Evolutionary conservation across 2,888 invertebrate species (phyloP).

Genomic region (Cordilura impudica): DNA sequence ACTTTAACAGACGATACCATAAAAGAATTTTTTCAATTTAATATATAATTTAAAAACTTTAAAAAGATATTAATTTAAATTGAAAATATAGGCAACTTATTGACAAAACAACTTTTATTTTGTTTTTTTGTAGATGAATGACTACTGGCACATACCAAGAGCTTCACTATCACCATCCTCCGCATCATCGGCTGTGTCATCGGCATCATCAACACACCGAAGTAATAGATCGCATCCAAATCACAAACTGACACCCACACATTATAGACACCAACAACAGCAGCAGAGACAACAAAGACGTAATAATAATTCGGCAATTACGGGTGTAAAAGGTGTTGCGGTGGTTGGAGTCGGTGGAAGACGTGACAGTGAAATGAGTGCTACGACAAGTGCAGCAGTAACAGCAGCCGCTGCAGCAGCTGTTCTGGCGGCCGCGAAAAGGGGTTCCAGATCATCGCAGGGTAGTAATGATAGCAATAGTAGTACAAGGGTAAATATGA

Average conservation of each 20-base stretch:
- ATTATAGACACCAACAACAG: constrained; percentile 37
- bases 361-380: constrained; percentile 61
- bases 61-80: no score
- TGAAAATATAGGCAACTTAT: not conserved
- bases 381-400: constrained; percentile 68
- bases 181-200: constrained; percentile 70
- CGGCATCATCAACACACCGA: constrained; percentile 71
- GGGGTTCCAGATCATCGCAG: constrained; percentile 82
- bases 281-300: not conserved
- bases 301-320: not conserved
- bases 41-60: not conserved
- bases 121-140: constrained; percentile 74
- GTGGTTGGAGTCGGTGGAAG: not conserved
- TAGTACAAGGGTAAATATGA: constrained; percentile 86
- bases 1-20: not conserved
- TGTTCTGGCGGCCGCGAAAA: constrained; percentile 69
- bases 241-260: constrained; percentile 47
- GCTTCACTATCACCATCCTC: constrained; percentile 82
- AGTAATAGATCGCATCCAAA: constrained; percentile 69
- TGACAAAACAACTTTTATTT: no score
- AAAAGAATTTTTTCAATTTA: not conserved
- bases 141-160: constrained; percentile 89
- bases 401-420: constrained; percentile 63
- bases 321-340: constrained; percentile 5
- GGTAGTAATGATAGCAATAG: constrained; percentile 86